Evolutionary conservation across 2,113 vertebrate species (phyloP), one percentile per base, ranked within the genome.

Genomic region (Hyperopisus bebe): DNA sequence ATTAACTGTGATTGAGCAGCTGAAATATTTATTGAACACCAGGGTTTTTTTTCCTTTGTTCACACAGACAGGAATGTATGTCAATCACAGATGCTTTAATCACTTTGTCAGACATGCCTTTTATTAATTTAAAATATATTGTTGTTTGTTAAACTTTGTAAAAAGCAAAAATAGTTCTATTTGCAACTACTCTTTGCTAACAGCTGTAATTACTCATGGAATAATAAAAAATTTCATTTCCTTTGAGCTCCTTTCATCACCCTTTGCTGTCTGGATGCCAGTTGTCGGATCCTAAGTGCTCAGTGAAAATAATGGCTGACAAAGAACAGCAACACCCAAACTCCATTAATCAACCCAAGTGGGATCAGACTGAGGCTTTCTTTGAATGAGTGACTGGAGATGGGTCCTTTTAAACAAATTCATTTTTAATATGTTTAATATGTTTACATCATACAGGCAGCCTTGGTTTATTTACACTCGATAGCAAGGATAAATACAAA

Each of bases 341-440:
- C 10, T 35, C 74, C 74, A 42, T 42, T 7, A 80, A 42, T 35
- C 4, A 3, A 39, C 31, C 11, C 4, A 5, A 77, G 31, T 24
- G 1, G 0, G 21, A 39, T 83, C 39, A 77, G 19, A 46, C 19
- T n/a, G 17, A 11, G 21, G 82, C 19, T 11, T 47, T 39, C 27
- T 19, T 55, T 17, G 35, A 87, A 51, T 19, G 44, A 51, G 47
- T 19, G 5, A 21, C n/a, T 24, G 62, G 39, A 35, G 48, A 51
- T 24, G 10, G 84, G 50, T 53, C 15, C 47, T 87, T 87, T 87
- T 53, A 87, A 87, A 87, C 48, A 87, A 87, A 87, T 53, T 51
- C 89, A 90, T 17, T 53, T 87, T 90, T 90, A 90, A 87, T 90
- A 51, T 87, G 66, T 80, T 84, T 84, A 84, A 77, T 77, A 80